A percentile compares a stretch with the other conserved stretches of the same genome.
These are phyloP conservation scores for Siniperca obscura DNA, from an alignment of 2,797 vertebrate species.

Conservation along the genomic window DNA sequence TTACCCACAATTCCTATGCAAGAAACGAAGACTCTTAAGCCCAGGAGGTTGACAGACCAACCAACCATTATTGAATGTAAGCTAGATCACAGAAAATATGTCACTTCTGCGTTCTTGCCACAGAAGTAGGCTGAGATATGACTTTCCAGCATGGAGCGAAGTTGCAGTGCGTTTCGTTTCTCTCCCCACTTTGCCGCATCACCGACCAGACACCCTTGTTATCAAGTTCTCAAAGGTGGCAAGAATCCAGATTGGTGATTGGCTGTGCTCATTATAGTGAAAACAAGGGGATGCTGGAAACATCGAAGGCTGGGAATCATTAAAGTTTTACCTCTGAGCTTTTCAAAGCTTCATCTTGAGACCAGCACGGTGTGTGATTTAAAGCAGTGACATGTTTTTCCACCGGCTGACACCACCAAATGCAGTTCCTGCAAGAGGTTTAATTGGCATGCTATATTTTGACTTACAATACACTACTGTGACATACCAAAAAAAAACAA, in stretches of 20 bases:
- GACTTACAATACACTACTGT: neutral
- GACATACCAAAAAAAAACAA: neutral
- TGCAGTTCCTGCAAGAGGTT: constrained; percentile 35
- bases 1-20: constrained; percentile 79
- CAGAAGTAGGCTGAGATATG: neutral
- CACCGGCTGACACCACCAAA: constrained; percentile 46
- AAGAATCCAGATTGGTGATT: constrained; percentile 65
- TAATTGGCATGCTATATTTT: constrained; percentile 16
- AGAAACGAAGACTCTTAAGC: constrained; percentile 72
- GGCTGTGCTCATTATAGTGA: constrained; percentile 75
- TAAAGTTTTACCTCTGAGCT: constrained; percentile 84
- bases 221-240: constrained; percentile 64
- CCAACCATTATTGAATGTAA: constrained; percentile 54
- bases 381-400: constrained; percentile 60
- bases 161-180: constrained; percentile 4
- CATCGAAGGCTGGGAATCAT: constrained; percentile 76
- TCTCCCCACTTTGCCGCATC: constrained; percentile 54
- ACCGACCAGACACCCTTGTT: constrained; percentile 60
- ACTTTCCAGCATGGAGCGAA: constrained; percentile 5
- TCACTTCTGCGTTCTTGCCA: neutral
- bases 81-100: neutral
- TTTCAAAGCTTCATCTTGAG: constrained; percentile 75
- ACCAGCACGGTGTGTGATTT: constrained; percentile 48
- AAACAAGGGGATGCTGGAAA: constrained; percentile 75
- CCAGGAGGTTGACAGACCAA: constrained; percentile 43